Base-by-base conservation (phyloP, 2,888 invertebrate species). In the Microplitis deprimator region DNA sequence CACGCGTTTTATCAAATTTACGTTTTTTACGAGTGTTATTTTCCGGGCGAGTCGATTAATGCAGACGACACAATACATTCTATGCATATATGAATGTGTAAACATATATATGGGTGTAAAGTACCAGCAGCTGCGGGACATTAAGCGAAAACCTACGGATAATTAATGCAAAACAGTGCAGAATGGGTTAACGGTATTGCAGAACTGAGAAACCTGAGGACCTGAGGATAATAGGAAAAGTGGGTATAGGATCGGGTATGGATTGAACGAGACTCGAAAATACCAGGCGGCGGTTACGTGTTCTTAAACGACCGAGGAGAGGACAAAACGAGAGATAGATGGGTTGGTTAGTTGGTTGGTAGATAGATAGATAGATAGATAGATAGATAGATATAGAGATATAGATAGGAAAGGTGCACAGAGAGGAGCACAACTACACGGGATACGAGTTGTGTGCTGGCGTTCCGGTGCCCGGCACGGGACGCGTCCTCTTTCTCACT, bases 391-490 rank as follows among this genome's bases (percentile, higher is more conserved):
- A 50, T 10, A 50, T 50, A 50, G 13, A 61, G 61, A 50, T 29
- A 29, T 29, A 29, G 29, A 60, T 40, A 71, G 62, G 76, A 62
- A 75, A 70, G 71, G 60, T 50, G 41, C 13, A 40, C 67, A 17
- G 59, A 68, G 79, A 77, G 76, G 72, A 68, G 29, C 41, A 38
- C 29, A 50, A 50, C 72, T 29, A 71, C 70, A 74, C 40, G 74
- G 41, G 61, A 64, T 50, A 50, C 7, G 50, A 50, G 50, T 17
- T 61, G 60, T 67, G 84, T 83, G 84, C 85, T 84, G 78, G 77
- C 85, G 86, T 87, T 88, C 84, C 83, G 85, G 83, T 87, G 86
- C 84, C 88, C 86, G 87, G 86, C 84, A 87, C 88, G 88, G 89
- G 88, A 86, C 89, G 88, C 82, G 69, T 77, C 77, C 71, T 75